Evolutionary conservation across 2,888 invertebrate species (phyloP), one percentile per base, ranked within the genome.

Genomic region (Pyrocoelia pectoralis): DNA sequence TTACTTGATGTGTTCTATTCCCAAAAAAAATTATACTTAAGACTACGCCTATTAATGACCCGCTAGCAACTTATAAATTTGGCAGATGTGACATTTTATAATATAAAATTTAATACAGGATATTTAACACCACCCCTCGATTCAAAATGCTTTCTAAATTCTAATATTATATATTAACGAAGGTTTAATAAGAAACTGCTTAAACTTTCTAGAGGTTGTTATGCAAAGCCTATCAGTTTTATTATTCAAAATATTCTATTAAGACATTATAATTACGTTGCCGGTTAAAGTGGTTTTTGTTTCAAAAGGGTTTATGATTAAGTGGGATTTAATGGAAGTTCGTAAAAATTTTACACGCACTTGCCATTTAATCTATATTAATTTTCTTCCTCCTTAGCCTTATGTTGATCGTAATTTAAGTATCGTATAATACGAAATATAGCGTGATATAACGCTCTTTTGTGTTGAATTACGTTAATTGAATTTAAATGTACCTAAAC

Each of bases 101-200:
- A 41, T 5, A 5, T 18, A 17, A 15, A 17, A 17, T 46, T 46
- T 46, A 46, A 46, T 46, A 46, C 6, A 17, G 46, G 17, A 46
- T n/a, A 46, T 46, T 46, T 10, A 10, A 10, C 17, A 10, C 46
- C 24, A 15, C 1, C 46, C 18, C 46, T 46, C 46, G 9, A 46
- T 46, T 46, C 18, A 46, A 46, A 46, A 46, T 46, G 18, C 46
- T 46, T 46, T 18, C 46, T 18, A 17, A 46, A 24, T 24, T 24
- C 24, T 24, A 3, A 24, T 24, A 24, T 46, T 3, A 17, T n/a
- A 18, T 46, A 46, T 46, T 46, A 46, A 46, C 17, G 46, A 18
- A 46, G 46, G 46, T 46, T 43, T 46, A 46, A 46, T 46, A 46
- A 46, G 46, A 46, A 46, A 18, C 17, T 46, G 46, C 17, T 46